Conservation (phyloP, 1,140 invertebrate species). For the Asobara japonica region DNA sequence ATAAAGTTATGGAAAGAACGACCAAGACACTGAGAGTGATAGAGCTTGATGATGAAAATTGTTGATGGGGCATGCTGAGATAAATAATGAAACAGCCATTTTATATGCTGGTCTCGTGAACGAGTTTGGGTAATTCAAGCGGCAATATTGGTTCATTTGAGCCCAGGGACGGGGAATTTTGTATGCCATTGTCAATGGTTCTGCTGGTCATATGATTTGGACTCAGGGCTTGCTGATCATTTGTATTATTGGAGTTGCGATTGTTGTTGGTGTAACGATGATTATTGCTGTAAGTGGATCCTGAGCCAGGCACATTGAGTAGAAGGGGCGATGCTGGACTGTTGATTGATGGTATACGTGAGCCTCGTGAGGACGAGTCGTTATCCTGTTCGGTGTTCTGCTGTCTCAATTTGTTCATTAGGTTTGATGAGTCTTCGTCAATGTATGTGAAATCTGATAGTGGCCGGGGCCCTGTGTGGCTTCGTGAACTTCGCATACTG, state of each 20-base stretch:
- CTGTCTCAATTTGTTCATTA: constrained; percentile 58
- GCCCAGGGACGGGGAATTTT: constrained; percentile 62
- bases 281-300: constrained; percentile 50
- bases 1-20: background rate
- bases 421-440: constrained; percentile 83
- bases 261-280: constrained; percentile 55
- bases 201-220: constrained; percentile 53
- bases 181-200: constrained; percentile 51
- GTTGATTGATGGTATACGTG: constrained; percentile 57
- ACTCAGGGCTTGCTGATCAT: constrained; percentile 48
- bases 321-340: constrained; percentile 61
- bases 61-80: constrained; percentile 16
- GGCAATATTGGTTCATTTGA: constrained; percentile 65
- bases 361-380: constrained; percentile 49
- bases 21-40: background rate
- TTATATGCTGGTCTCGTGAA: constrained; percentile 79
- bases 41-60: background rate
- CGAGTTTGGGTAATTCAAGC: constrained; percentile 73
- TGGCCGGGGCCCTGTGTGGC: constrained; percentile 81
- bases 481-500: constrained; percentile 88
- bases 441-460: constrained; percentile 92
- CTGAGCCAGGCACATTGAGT: constrained; percentile 59
- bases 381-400: constrained; percentile 54
- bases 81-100: constrained; percentile 23
- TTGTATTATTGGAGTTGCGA: constrained; percentile 50